Evolutionary conservation across 2,888 invertebrate species (phyloP), one percentile per base, ranked within the genome.

Genomic region (Tetragonula carbonaria): DNA sequence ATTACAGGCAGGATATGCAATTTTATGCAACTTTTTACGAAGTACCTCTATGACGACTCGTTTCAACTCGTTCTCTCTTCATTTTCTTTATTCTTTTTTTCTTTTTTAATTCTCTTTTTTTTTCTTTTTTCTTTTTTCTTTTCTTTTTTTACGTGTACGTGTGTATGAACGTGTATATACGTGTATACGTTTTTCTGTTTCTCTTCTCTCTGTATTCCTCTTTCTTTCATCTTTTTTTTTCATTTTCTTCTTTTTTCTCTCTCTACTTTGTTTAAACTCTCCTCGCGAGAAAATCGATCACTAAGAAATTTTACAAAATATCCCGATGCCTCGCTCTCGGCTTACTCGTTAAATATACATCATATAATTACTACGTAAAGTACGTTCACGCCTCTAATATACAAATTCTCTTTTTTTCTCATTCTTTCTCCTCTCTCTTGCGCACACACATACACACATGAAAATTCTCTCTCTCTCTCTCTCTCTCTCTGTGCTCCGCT

Each of bases 1-100:
- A 90, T 88, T 89, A 90, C 90, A 90, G 89, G 89, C 89, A 88
- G 90, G 88, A 88, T 90, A 90, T 90, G 90, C 90, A 88, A 88
- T 78, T 90, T 90, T 89, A 85, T 89, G 89, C 88, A 89, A 87
- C 83, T 88, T 87, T 89, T 89, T 87, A 88, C 78, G 88, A 88
- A 87, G 79, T 88, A 84, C 68, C 86, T 45, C 45, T 88, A 88
- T 74, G 78, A 88, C 68, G 80, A 83, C 79, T 88, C 80, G 68
- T 88, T 85, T 75, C 71, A 71, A 71, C 45, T 45, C 18, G 51
- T 38, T 67, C 50, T 71, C 18, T 28, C 57, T 73, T 21, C 45
- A 45, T 78, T 50, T 45, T 66, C n/a, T 81, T 33, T 59, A 50
- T 11, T n/a, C 6, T n/a, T 66, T 38, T 21, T 18, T n/a, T 5